Base-by-base conservation (phyloP, 2,888 invertebrate species). In the Drosophila ezoana region DNA sequence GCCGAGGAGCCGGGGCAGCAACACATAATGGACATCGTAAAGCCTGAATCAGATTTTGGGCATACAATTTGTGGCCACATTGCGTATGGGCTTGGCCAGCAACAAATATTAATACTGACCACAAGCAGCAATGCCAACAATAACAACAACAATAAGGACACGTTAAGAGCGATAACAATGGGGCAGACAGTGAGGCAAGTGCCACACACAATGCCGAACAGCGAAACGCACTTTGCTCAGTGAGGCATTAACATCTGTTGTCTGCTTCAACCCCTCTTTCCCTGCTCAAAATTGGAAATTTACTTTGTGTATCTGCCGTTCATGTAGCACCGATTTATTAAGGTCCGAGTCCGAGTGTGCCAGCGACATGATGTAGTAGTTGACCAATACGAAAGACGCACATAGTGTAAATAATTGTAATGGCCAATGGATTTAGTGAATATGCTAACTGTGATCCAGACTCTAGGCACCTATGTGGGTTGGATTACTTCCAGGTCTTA, bases 161-260 rank as follows among this genome's bases (percentile, higher is more conserved):
- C 40, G 59, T 59, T 49, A 54, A 54, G 44, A 48, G 57, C 64
- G 67, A 61, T 64, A 58, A 57, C 76, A 66, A 64, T 62, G 58
- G 13, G 44, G 23, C 40, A 8, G 74, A 44, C 70, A 49, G 59
- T 60, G 63, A 43, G 62, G 45, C 48, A 59, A 58, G 59, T 61
- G 53, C 52, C 66, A 68, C 51, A 80, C 67, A 79, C 51, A 79
- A 77, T 66, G 68, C 48, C 73, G 61, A 75, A 88, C 84, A 85
- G 69, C 83, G 81, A 88, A 85, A 86, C 84, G 88, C 84, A 85
- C 84, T 85, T 85, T 85, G 88, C 87, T 68, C 76, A 80, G 51
- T 78, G 76, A 86, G 71, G 88, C 88, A 88, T 86, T 80, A 88
- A 85, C 84, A 85, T 83, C 86, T 86, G 83, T 74, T 86, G 88